Percentiles rank a stretch among this genome's conserved stretches.
Conservation (phyloP, 1,140 invertebrate species). For the Neotoxoptera formosana region DNA sequence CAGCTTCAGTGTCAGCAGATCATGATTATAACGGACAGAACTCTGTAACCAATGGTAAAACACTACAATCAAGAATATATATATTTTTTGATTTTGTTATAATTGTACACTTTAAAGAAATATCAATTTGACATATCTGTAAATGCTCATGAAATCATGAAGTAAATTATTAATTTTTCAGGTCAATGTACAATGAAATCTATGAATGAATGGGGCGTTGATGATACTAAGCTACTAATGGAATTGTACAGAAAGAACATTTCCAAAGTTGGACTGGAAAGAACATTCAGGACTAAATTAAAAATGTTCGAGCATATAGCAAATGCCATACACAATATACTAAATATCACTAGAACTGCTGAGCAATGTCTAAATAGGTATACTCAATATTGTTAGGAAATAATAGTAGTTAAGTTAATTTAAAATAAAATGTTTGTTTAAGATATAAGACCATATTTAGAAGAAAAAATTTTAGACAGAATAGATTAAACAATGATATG, state of each 20-base stretch:
- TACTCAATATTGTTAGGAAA: neutral
- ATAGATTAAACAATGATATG: constrained; percentile 15
- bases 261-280: constrained; percentile 46
- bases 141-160: neutral
- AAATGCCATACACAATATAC: neutral
- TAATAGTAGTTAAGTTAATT: neutral
- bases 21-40: constrained; percentile 52
- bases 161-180: neutral
- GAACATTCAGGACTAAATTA: constrained; percentile 52
- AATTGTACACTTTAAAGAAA: neutral
- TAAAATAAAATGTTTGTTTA: neutral
- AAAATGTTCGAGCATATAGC: constrained; percentile 54
- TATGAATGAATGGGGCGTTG: constrained; percentile 38
- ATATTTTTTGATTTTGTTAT: neutral
- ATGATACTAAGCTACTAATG: constrained; percentile 45
- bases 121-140: neutral
- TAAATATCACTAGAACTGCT: constrained; percentile 48
- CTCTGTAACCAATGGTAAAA: constrained; percentile 21
- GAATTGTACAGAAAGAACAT: constrained; percentile 49
- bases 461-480: constrained; percentile 37
- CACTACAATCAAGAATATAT: neutral
- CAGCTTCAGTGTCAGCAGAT: constrained; percentile 45
- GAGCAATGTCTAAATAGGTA: constrained; percentile 53
- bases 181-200: neutral
- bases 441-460: constrained; percentile 53